Evolutionary conservation across 2,797 vertebrate genomes (phyloP).

Genomic region (Melanotaenia maccullochi): DNA sequence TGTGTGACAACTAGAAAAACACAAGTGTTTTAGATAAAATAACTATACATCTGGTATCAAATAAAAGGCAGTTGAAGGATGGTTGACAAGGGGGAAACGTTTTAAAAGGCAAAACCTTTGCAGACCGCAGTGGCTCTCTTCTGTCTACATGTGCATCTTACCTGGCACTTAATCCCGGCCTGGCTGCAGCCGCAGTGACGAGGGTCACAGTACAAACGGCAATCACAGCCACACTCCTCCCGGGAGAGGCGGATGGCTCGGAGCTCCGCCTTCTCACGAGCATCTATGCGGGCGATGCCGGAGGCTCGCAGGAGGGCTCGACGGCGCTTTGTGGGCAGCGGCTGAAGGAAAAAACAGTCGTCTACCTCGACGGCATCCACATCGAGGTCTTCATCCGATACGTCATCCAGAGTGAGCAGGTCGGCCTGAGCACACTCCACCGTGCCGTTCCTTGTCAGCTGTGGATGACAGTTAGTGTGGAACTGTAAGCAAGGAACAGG

Average conservation of each 20-base stretch:
- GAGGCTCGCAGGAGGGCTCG: constrained; percentile 92
- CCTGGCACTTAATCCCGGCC: constrained; percentile 97
- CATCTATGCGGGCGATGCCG: constrained; percentile 93
- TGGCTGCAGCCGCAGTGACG: constrained; percentile 95
- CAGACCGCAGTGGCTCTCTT: neutral
- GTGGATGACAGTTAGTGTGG: constrained; percentile 28
- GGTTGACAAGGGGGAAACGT: neutral
- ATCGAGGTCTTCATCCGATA: constrained; percentile 94
- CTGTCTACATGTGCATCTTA: constrained; percentile 58
- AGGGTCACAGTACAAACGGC: constrained; percentile 94
- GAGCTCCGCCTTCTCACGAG: constrained; percentile 93
- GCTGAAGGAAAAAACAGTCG: constrained; percentile 95
- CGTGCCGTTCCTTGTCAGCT: constrained; percentile 94
- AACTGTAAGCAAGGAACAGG: neutral
- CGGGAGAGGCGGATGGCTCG: constrained; percentile 93
- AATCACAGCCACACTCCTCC: constrained; percentile 95
- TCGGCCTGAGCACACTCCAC: constrained; percentile 93
- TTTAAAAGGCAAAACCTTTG: neutral
- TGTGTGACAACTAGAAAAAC: neutral
- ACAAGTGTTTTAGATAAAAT: neutral
- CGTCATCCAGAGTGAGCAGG: constrained; percentile 91
- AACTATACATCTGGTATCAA: neutral
- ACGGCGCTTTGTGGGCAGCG: constrained; percentile 91
- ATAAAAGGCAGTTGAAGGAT: neutral
- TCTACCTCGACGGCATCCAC: constrained; percentile 93